A percentile compares a stretch with the other conserved stretches of the same genome.
Evolutionary conservation across 1,140 invertebrate genomes (phyloP).

Genomic region (Neodiprion pinetum): DNA sequence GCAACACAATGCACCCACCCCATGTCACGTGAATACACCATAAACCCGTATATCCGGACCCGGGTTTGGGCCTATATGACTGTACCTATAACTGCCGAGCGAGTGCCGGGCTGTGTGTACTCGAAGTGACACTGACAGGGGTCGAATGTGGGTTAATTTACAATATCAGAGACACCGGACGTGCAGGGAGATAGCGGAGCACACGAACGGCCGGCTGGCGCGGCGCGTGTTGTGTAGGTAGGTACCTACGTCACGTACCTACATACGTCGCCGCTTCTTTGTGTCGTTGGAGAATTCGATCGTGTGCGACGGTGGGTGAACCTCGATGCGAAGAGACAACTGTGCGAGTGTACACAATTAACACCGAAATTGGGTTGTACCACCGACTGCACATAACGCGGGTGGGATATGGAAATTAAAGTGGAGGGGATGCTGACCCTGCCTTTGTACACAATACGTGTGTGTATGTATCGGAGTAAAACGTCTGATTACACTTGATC

Average conservation of each 20-base stretch:
- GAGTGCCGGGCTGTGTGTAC: not conserved
- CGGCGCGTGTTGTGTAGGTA: too few species aligned
- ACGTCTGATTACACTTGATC: not conserved
- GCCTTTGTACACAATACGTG: not conserved
- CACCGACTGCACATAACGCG: too few species aligned
- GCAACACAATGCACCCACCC: too few species aligned
- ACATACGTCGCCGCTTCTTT: not conserved
- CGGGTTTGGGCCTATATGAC: too few species aligned
- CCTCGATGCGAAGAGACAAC: not conserved
- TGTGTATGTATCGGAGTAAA: not conserved
- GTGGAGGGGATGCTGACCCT: not conserved
- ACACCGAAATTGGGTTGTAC: not conserved
- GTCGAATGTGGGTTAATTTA: conserved; percentile 43
- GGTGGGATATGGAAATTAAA: not conserved
- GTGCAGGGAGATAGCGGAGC: conserved; percentile 24
- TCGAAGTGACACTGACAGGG: conserved; percentile 11
- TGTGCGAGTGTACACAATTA: not conserved
- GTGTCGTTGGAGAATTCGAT: not conserved
- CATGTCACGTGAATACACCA: not conserved
- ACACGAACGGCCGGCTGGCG: conserved; percentile 15
- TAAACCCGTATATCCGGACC: not conserved
- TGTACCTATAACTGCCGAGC: not conserved
- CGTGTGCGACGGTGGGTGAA: not conserved
- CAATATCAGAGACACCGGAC: conserved; percentile 42
- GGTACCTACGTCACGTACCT: too few species aligned